phyloP scores from a whole-genome alignment of 2,888 invertebrate genomes.

The Dascillus cervinus region DNA sequence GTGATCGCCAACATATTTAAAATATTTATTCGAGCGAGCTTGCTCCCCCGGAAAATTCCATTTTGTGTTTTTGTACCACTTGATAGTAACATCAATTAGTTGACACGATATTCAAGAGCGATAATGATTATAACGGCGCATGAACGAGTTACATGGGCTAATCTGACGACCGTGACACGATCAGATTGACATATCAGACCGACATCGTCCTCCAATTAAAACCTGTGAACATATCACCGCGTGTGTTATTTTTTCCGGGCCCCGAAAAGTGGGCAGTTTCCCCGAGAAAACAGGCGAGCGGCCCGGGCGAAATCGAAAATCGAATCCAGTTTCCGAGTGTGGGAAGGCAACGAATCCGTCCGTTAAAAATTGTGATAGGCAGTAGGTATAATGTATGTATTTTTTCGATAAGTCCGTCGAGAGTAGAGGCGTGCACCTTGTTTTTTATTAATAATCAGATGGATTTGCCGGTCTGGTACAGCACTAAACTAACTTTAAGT shows the following conservation, averaged over 20 bases:
- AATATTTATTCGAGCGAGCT: conserved; percentile 3
- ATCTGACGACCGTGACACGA: conserved; percentile 21
- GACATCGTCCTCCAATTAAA: conserved; percentile 23
- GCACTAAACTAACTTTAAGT: conserved; percentile 13
- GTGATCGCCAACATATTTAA: background rate
- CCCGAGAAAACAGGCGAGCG: no score
- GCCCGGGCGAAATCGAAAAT: no score
- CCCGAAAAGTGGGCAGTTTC: no score
- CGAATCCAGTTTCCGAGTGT: no score
- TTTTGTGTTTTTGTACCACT: conserved; percentile 1
- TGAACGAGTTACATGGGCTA: conserved; percentile 15
- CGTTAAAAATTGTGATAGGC: background rate
- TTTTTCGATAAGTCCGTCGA: conserved; percentile 4
- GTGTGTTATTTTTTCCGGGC: no score
- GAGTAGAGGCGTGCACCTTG: conserved; percentile 1
- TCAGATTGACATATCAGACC: conserved; percentile 17
- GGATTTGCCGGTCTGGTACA: conserved; percentile 12
- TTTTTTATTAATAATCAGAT: conserved; percentile 11
- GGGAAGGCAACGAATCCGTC: background rate
- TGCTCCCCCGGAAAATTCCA: no score
- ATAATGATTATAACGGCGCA: conserved; percentile 21
- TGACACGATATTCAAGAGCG: conserved; percentile 23
- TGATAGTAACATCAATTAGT: conserved; percentile 20
- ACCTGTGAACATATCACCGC: conserved; percentile 18
- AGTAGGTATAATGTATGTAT: conserved; percentile 1